Evolutionary conservation across 2,888 invertebrate genomes (phyloP), one percentile per base, ranked within the genome.

Genomic region (Amphiduros pacificus): DNA sequence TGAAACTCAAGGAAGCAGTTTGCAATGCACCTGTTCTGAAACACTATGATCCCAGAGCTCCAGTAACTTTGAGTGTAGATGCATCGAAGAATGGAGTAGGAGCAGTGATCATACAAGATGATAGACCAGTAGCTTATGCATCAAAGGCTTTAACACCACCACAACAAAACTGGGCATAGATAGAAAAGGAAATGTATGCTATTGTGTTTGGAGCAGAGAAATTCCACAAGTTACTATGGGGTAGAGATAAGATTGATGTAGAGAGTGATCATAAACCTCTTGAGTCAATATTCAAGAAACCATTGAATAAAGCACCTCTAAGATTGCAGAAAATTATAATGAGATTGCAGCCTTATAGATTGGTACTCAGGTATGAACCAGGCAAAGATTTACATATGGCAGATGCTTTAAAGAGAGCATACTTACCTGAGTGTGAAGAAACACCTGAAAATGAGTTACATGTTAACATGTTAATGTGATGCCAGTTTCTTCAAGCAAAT

Each of bases 241-340:
- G 80, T 3, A 2, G 56, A 26, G n/a, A n/a, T n/a, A 32, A 76
- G 22, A 63, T 70, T 22, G 77, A 74, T 2, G 68, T 82, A 9
- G 40, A 71, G 9, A 79, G 77, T 0, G 82, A 82, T 62, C 80
- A 82, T 65, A 76, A 80, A 62, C 82, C 84, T 0, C 64, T 85
- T 1, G 77, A 74, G 32, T 52, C 68, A 4, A 78, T 83, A 24
- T 74, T 81, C 55, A 70, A 74, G 73, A 68, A 71, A 57, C 58
- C 64, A 24, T 54, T 79, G n/a, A 67, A 71, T 1, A 55, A 60
- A 5, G 66, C 69, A 26, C 68, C 73, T 1, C 72, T 66, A 36
- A 63, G 75, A 14, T 66, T 78, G 5, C 72, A 75, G 58, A 54
- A 69, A 27, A 73, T 76, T 73, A 53, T 72, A 11, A 44, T 72